Evolutionary conservation across 1,140 invertebrate species (phyloP), one percentile per base, ranked within the genome.

Genomic region (Lycorma delicatula): DNA sequence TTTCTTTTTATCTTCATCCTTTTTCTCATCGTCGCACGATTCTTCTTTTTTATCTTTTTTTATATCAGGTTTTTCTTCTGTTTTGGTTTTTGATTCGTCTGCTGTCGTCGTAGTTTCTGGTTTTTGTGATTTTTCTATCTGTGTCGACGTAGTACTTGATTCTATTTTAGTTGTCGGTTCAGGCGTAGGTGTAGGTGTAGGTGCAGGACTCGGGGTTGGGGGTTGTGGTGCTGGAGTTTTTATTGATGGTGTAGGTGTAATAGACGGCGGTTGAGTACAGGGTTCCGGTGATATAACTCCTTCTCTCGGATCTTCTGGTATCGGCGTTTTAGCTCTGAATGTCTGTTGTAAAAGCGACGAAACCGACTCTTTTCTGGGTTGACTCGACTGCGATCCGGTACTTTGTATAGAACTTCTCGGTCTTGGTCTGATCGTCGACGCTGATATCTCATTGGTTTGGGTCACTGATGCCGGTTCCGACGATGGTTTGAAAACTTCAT

Each of bases 241-340:
- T 22, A 38, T n/a, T 48, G 55, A 25, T 36, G 34, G 16, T 9
- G 52, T 36, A 44, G 38, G 26, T 51, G 26, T 6, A 22, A 27
- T 56, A 48, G 22, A n/a, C n/a, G 41, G 41, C 6, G 41, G 3
- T 18, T 16, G 1, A 20, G 18, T 44, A 16, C 23, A 20, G 6
- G 41, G 41, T 20, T 44, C 41, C 18, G 41, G 41, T 3, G 41
- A 20, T 5, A 49, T 27, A 46, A 71, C 70, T 49, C 72, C 72
- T 51, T 75, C 75, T 54, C 54, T 54, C 9, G 72, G 66, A 26
- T 67, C 68, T 70, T 80, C 74, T 62, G 71, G 67, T 56, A 78
- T 74, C 16, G 75, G 74, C 46, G 74, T 75, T 68, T 70, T 70
- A 20, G 66, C 63, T 22, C 74, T 67, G 69, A 77, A 74, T 49